Evolutionary conservation across 2,888 invertebrate genomes (phyloP).

Genomic region (Eristalis pertinax): DNA sequence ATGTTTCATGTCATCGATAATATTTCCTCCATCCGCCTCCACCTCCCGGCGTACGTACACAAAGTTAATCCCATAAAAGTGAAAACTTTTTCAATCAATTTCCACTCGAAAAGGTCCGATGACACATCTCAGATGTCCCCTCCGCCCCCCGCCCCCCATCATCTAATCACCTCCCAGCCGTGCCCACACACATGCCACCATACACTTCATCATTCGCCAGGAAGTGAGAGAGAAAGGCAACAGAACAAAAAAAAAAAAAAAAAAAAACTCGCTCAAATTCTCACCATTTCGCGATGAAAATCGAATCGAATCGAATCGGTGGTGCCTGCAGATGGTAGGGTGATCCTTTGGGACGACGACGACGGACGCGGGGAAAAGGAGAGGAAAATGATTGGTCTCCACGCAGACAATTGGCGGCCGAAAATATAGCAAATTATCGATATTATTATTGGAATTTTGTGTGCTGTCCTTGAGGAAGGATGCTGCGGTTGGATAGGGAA

Average conservation of each 20-base stretch:
- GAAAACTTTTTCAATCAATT: constrained; percentile 69
- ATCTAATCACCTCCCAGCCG: neutral
- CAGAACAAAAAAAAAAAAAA: too few species aligned
- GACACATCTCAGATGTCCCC: constrained; percentile 51
- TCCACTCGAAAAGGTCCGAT: constrained; percentile 56
- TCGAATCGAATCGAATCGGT: neutral
- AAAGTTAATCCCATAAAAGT: constrained; percentile 52
- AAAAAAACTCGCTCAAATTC: constrained; percentile 36
- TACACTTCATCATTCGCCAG: constrained; percentile 25
- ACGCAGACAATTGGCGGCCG: constrained; percentile 66
- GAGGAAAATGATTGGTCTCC: neutral
- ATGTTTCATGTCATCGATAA: constrained; percentile 39
- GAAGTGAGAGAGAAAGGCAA: too few species aligned
- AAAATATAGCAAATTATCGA: constrained; percentile 68
- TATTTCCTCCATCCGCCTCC: neutral
- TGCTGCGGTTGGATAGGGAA: neutral
- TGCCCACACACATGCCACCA: neutral
- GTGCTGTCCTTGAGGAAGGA: constrained; percentile 30
- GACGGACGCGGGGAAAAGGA: neutral
- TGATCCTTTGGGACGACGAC: too few species aligned
- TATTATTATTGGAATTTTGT: constrained; percentile 63
- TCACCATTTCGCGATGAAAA: constrained; percentile 43
- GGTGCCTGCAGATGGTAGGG: neutral
- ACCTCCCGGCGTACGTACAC: neutral
- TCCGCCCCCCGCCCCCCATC: neutral